These are phyloP conservation scores for Dasypogon diadema DNA, from an alignment of 2,888 invertebrate species.

Conservation along the genomic window DNA sequence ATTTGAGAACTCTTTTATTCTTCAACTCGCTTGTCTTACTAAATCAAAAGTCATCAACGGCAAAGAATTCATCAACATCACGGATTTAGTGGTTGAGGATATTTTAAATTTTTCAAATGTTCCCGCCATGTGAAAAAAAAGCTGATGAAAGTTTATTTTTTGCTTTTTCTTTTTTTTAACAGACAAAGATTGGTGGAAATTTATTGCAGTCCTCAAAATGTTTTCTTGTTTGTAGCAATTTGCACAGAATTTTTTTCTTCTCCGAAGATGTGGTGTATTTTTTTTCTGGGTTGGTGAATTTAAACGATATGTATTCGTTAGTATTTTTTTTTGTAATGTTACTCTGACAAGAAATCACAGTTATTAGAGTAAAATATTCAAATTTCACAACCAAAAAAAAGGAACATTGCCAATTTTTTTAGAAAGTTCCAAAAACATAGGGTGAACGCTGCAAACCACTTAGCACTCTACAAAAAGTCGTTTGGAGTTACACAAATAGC, in stretches of 20 bases:
- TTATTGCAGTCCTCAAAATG: background rate
- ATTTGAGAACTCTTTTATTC: background rate
- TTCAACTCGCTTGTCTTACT: constrained; percentile 40
- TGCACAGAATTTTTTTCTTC: too few species aligned
- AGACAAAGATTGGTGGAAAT: background rate
- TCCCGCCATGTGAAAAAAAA: constrained; percentile 20
- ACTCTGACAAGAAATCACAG: too few species aligned
- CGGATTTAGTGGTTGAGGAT: constrained; percentile 10
- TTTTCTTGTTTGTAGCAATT: too few species aligned
- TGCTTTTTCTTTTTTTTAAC: too few species aligned
- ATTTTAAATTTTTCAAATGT: constrained; percentile 27
- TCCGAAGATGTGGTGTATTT: too few species aligned
- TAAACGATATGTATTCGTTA: background rate
- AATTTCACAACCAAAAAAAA: background rate
- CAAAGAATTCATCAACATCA: constrained; percentile 30
- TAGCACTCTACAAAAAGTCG: background rate
- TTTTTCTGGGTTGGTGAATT: background rate
- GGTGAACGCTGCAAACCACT: background rate
- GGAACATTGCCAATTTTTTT: background rate
- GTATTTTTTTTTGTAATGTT: too few species aligned
- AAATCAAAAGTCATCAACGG: constrained; percentile 42
- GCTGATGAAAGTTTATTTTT: too few species aligned
- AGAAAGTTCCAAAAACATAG: background rate
- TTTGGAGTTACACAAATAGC: background rate
- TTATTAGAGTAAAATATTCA: too few species aligned